A percentile compares a stretch with the other conserved stretches of the same genome.
Evolutionary conservation across 2,888 invertebrate species (phyloP).

Genomic region (Himalopsyche japonica): DNA sequence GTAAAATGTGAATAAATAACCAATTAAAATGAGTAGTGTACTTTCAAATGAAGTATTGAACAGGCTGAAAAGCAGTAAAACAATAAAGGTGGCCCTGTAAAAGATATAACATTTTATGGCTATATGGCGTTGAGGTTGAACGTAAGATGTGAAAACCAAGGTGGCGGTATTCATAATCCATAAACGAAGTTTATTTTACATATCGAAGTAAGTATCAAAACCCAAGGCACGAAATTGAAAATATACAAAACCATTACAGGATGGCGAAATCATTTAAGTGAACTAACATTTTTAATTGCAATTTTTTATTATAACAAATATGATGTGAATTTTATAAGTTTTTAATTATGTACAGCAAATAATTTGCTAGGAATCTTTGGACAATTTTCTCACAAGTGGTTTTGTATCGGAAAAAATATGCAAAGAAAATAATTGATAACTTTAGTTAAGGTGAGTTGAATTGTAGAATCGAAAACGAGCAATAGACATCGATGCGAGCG

Average conservation of each 20-base stretch:
- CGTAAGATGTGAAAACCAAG: background rate
- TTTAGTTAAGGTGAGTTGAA: too few species aligned
- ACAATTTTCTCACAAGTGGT: too few species aligned
- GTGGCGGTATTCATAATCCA: background rate
- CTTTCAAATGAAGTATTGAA: background rate
- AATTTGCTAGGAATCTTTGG: too few species aligned
- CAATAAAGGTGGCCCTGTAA: background rate
- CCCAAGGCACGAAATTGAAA: conserved; percentile 35
- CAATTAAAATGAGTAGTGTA: background rate
- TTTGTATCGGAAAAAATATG: too few species aligned
- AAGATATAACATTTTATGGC: background rate
- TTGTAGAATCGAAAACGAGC: conserved; percentile 27
- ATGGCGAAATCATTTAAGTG: conserved; percentile 41
- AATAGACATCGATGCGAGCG: background rate
- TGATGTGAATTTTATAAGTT: too few species aligned
- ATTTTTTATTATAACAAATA: too few species aligned
- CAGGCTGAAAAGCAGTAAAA: background rate
- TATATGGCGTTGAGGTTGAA: background rate
- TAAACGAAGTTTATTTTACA: background rate
- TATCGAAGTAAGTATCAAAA: background rate
- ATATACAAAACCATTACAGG: conserved; percentile 37
- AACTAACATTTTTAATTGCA: background rate
- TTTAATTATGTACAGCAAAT: too few species aligned
- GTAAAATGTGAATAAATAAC: background rate
- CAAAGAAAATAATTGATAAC: too few species aligned